Conservation (phyloP, 2,113 vertebrate genomes). For the Siphamia tubifer region DNA sequence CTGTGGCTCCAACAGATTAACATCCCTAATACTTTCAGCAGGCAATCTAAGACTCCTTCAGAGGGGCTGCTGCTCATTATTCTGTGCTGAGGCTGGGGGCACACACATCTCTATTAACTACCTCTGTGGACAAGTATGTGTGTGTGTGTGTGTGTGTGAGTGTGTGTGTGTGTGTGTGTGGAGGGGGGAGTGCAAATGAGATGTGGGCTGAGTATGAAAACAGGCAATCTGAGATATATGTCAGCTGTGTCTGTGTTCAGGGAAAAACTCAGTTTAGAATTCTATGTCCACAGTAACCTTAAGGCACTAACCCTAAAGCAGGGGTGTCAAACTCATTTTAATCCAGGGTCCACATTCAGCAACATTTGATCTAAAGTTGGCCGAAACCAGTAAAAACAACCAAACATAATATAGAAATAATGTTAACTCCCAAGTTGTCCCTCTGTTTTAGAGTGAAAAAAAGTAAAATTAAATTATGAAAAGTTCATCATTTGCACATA, state of each 20-base stretch:
- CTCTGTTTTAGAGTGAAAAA: too few relatives aligned
- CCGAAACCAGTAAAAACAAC: too few relatives aligned
- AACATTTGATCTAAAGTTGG: too few relatives aligned
- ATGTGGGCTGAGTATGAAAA: background rate
- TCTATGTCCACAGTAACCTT: too few relatives aligned
- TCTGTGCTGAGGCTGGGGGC: constrained; percentile 5
- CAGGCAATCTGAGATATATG: background rate
- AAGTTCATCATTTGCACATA: too few relatives aligned
- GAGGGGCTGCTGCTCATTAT: constrained; percentile 73
- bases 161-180: constrained; percentile 26
- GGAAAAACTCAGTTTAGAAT: too few relatives aligned
- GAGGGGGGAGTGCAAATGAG: constrained; percentile 23
- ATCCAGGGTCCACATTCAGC: too few relatives aligned
- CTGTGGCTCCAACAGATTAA: constrained; percentile 84
- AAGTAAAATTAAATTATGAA: too few relatives aligned
- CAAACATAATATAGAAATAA: too few relatives aligned
- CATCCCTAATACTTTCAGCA: constrained; percentile 79
- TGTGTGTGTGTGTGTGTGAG: constrained; percentile 23
- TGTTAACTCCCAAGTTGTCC: too few relatives aligned
- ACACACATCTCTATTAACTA: constrained; percentile 66
- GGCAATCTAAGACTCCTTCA: constrained; percentile 72
- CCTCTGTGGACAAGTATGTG: constrained; percentile 38
- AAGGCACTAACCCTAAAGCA: too few relatives aligned
- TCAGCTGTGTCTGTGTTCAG: background rate
- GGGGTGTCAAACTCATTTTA: too few relatives aligned